phyloP scores from a whole-genome alignment of 1,140 invertebrate genomes.

The Coelopa frigida region DNA sequence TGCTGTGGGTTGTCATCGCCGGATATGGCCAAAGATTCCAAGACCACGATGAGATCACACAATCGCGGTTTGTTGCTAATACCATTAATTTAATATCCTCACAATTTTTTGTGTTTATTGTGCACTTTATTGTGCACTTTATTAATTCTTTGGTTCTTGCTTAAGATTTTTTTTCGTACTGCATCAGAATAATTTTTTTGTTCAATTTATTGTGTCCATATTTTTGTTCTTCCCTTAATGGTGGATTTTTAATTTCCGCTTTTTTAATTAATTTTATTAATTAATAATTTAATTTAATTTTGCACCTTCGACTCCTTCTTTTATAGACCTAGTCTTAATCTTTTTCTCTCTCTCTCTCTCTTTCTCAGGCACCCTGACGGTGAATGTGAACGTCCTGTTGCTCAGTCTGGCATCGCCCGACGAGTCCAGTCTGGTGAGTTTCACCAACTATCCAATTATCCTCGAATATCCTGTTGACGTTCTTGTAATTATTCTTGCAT shows the following conservation, averaged over 20 bases:
- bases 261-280: conserved; percentile 1
- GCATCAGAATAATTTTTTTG: not conserved
- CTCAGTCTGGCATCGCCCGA: conserved; percentile 89
- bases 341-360: conserved; percentile 10
- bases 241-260: not conserved
- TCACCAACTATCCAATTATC: not conserved
- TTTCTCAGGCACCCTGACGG: conserved; percentile 75
- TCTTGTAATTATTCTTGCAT: no score
- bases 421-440: conserved; percentile 87
- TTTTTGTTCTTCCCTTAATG: not conserved
- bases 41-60: conserved; percentile 41
- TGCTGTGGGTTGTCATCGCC: conserved; percentile 73
- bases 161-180: not conserved
- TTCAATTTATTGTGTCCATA: not conserved
- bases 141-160: conserved; percentile 1
- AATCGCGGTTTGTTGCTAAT: conserved; percentile 45
- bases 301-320: not conserved
- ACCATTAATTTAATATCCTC: no score
- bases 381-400: conserved; percentile 87
- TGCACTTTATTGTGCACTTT: not conserved
- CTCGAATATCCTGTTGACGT: no score
- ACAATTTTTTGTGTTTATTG: conserved; percentile 2
- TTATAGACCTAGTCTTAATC: not conserved
- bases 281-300: not conserved
- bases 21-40: conserved; percentile 53